Evolutionary conservation across 2,797 vertebrate genomes (phyloP).

Genomic region (Diplodus puntazzo): DNA sequence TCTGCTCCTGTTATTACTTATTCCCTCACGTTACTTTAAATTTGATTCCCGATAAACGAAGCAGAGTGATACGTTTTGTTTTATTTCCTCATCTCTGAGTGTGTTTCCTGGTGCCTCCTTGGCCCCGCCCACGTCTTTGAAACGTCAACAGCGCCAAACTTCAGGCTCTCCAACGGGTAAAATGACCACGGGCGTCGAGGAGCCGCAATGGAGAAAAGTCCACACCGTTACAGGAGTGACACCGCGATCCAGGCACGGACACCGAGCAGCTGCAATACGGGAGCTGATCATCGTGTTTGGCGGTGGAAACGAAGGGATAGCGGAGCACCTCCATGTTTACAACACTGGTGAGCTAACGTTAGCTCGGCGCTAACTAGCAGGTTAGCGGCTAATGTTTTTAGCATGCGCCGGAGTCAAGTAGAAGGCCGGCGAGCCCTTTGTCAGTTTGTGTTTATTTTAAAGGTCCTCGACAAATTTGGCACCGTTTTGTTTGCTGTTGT

Average conservation of each 20-base stretch:
- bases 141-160: constrained; percentile 79
- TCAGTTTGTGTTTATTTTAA: accelerated
- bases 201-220: constrained; percentile 90
- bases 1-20: too few species aligned
- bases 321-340: constrained; percentile 96
- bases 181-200: constrained; percentile 65
- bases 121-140: constrained; percentile 65
- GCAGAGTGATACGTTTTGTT: constrained; percentile 43
- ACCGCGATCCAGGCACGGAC: constrained; percentile 94
- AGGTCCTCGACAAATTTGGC: accelerated
- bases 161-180: constrained; percentile 40
- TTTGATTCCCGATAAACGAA: neutral
- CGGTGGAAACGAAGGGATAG: constrained; percentile 97
- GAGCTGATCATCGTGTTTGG: constrained; percentile 95
- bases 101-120: neutral
- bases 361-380: constrained; percentile 57
- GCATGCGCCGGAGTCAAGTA: constrained; percentile 38
- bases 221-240: constrained; percentile 90
- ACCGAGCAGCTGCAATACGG: constrained; percentile 93
- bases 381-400: constrained; percentile 79
- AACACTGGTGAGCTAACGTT: constrained; percentile 90
- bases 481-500: accelerated
- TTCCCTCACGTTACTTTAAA: too few species aligned
- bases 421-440: neutral
- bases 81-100: neutral